A percentile compares a stretch with the other conserved stretches of the same genome.
phyloP scores from a whole-genome alignment of 2,888 invertebrate genomes.

The Diaperis boleti region DNA sequence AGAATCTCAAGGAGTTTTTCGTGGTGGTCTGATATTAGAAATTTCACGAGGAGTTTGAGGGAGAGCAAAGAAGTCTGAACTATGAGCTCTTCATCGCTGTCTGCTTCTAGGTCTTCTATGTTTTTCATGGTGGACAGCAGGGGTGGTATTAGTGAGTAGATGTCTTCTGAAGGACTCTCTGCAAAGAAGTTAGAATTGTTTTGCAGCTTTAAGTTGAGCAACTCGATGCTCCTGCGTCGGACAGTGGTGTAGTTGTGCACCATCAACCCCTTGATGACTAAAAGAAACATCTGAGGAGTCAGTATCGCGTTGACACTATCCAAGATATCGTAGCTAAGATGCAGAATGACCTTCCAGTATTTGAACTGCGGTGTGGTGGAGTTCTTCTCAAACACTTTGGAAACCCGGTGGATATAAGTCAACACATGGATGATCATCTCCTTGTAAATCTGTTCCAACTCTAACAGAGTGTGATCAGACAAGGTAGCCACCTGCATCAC shows the following conservation, averaged over 20 bases:
- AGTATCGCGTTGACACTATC: constrained; percentile 85
- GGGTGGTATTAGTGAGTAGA: constrained; percentile 73
- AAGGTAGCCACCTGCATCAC: constrained; percentile 75
- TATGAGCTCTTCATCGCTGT: constrained; percentile 75
- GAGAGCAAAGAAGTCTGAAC: constrained; percentile 88
- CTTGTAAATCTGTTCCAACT: constrained; percentile 76
- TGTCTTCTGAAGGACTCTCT: constrained; percentile 63
- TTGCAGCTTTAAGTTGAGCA: constrained; percentile 85
- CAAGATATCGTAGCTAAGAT: constrained; percentile 82
- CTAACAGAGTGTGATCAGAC: constrained; percentile 64
- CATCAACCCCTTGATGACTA: constrained; percentile 80
- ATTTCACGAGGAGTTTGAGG: constrained; percentile 83
- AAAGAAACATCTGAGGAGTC: constrained; percentile 83
- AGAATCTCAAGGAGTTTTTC: constrained; percentile 79
- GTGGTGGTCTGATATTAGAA: constrained; percentile 76
- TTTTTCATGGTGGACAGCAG: constrained; percentile 72
- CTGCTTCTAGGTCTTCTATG: constrained; percentile 64
- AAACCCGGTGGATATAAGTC: constrained; percentile 75
- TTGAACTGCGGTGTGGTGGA: constrained; percentile 72
- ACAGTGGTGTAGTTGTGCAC: constrained; percentile 79
- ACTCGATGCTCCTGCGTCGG: constrained; percentile 84
- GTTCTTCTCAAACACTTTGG: constrained; percentile 73
- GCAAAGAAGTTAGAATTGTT: constrained; percentile 74
- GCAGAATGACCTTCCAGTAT: constrained; percentile 86
- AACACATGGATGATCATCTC: constrained; percentile 77